Evolutionary conservation across 2,888 invertebrate species (phyloP).

Genomic region (Trissoscelio sp.): DNA sequence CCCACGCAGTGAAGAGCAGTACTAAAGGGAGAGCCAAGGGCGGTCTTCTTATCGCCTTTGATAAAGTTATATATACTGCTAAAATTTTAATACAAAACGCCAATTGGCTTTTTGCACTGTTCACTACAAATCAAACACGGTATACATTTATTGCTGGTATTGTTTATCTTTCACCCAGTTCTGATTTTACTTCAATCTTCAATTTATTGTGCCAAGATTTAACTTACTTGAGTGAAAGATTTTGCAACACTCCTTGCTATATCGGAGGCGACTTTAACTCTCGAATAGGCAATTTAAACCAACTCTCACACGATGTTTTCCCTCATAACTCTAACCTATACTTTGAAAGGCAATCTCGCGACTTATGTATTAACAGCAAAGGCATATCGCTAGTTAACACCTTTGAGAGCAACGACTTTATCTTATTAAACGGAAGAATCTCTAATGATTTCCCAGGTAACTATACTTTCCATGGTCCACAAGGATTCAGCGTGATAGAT

Average conservation of each 20-base stretch:
- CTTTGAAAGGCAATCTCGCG: no score
- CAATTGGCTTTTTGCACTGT: neutral
- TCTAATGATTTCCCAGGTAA: neutral
- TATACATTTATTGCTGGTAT: no score
- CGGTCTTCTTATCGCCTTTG: slow-evolving; percentile 1
- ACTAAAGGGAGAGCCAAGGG: no score
- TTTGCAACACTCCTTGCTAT: slow-evolving; percentile 1
- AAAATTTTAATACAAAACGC: neutral
- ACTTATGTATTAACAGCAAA: no score
- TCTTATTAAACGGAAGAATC: slow-evolving; percentile 19
- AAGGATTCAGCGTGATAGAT: slow-evolving; percentile 10
- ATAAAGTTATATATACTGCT: neutral
- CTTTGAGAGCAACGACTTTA: slow-evolving; percentile 4
- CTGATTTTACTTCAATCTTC: neutral
- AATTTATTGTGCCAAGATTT: neutral
- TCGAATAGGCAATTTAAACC: neutral
- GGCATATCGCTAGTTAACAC: neutral
- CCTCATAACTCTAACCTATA: no score
- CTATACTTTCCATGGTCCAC: neutral
- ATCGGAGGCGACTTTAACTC: slow-evolving; percentile 22
- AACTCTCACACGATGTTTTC: no score
- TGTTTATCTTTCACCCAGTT: neutral
- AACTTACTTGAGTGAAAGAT: neutral
- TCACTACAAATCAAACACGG: no score
- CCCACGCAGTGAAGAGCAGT: neutral